phyloP scores from a whole-genome alignment of 2,113 vertebrate genomes.

The Mus pahari region DNA sequence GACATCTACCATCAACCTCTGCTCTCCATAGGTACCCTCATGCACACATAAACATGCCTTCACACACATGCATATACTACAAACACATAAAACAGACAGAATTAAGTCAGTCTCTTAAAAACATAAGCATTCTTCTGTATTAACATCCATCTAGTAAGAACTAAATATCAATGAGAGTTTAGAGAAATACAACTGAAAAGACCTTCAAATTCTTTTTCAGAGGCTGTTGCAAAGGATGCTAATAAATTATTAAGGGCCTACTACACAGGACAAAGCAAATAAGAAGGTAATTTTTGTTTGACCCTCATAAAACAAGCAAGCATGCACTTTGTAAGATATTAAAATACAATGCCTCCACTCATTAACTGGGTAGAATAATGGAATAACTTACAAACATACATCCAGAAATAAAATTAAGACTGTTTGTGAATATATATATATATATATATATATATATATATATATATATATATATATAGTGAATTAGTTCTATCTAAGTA shows the following conservation, averaged over 20 bases:
- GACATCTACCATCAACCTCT: not conserved
- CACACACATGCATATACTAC: not conserved
- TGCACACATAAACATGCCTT: not conserved
- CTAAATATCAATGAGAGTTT: constrained; percentile 48
- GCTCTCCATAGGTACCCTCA: not conserved
- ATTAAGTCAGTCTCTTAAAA: constrained; percentile 18
- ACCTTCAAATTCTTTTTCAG: constrained; percentile 7
- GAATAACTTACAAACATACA: constrained; percentile 64
- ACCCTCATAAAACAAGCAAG: constrained; percentile 67
- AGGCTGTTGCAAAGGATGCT: not conserved
- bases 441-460: constrained; percentile 49
- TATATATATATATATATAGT: constrained; percentile 30
- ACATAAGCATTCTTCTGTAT: constrained; percentile 30
- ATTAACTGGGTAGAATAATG: constrained; percentile 54
- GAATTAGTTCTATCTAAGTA: constrained; percentile 26
- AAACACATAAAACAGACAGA: not conserved
- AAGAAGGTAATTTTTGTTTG: constrained; percentile 60
- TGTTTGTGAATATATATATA: constrained; percentile 47
- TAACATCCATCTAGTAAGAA: constrained; percentile 28
- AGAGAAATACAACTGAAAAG: constrained; percentile 63
- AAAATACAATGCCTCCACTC: constrained; percentile 41
- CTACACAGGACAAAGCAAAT: constrained; percentile 51
- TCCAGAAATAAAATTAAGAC: constrained; percentile 62
- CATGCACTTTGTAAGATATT: constrained; percentile 55
- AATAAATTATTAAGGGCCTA: constrained; percentile 21